Evolutionary conservation across 1,140 invertebrate species (phyloP).

Genomic region (Seison nebaliae): DNA sequence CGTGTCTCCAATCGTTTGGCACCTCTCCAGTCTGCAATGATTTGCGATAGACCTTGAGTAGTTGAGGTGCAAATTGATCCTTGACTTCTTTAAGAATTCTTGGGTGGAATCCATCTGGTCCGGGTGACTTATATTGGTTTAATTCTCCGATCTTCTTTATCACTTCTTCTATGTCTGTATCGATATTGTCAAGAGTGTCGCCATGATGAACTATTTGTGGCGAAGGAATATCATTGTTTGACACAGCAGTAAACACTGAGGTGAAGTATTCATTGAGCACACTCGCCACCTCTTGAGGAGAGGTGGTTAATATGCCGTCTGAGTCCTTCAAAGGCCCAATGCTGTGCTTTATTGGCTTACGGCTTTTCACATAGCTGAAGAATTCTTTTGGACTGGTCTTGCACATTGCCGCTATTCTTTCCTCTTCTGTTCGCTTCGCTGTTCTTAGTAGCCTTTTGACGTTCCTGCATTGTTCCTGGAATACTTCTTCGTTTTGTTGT

Average conservation of each 20-base stretch:
- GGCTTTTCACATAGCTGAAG: neutral
- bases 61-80: too few relatives aligned
- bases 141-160: neutral
- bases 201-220: too few relatives aligned
- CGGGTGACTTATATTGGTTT: neutral
- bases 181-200: conserved; percentile 1
- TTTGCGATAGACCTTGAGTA: too few relatives aligned
- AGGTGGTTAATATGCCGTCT: neutral
- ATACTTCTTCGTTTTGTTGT: too few relatives aligned
- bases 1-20: neutral
- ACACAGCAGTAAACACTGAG: neutral
- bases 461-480: too few relatives aligned
- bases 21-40: neutral
- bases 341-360: neutral
- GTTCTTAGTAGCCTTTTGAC: too few relatives aligned
- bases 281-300: neutral
- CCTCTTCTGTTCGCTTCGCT: too few relatives aligned
- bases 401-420: too few relatives aligned
- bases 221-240: too few relatives aligned
- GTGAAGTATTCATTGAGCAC: neutral
- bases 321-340: too few relatives aligned
- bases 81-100: neutral
- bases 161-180: neutral
- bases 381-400: neutral
- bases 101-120: neutral